Evolutionary conservation across 2,113 vertebrate genomes (phyloP).

Genomic region (Saccopteryx bilineata): DNA sequence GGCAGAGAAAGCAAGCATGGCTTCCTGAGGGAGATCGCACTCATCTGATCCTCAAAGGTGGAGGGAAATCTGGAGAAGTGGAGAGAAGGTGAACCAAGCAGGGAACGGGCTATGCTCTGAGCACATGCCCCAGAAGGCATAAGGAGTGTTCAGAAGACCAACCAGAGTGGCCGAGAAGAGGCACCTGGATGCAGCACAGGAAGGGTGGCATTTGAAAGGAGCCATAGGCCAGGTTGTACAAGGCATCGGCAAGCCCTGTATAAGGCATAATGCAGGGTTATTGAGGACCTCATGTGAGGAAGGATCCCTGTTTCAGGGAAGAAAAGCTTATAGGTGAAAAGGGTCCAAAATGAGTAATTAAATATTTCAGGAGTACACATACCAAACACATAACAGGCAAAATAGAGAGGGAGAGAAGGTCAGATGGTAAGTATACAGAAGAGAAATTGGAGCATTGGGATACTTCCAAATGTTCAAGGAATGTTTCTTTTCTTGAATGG

Average conservation of each 20-base stretch:
- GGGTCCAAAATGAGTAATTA: neutral
- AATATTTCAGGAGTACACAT: neutral
- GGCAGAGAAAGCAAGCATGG: neutral
- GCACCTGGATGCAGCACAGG: neutral
- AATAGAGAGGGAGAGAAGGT: neutral
- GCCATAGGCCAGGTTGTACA: neutral
- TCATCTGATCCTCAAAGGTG: neutral
- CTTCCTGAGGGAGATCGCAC: neutral
- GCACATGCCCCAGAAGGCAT: neutral
- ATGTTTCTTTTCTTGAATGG: neutral
- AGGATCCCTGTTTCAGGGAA: neutral
- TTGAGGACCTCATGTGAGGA: neutral
- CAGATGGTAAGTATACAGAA: neutral
- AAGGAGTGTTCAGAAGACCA: neutral
- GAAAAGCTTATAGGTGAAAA: neutral
- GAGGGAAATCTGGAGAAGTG: neutral
- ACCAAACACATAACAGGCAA: neutral
- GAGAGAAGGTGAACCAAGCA: neutral
- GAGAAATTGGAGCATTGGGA: neutral
- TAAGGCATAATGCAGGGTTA: neutral
- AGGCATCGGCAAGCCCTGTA: neutral
- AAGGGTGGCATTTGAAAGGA: neutral
- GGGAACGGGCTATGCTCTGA: neutral
- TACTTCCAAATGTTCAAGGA: neutral
- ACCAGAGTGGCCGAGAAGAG: neutral